Evolutionary conservation across 2,888 invertebrate species (phyloP).

Genomic region (Crepidodera aurea): DNA sequence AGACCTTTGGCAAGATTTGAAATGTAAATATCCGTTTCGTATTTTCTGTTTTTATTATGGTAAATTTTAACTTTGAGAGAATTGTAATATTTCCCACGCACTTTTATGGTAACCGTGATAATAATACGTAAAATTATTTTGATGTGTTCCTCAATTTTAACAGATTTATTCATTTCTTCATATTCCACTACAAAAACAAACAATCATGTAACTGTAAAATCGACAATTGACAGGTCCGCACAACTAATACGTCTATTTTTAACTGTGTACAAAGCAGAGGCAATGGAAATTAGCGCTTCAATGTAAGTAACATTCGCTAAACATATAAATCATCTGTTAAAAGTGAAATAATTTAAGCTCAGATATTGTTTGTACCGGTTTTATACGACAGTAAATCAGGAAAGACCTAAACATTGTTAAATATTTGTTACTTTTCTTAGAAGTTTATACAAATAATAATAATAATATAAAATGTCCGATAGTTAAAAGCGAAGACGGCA

Average conservation of each 20-base stretch:
- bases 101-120: too few relatives aligned
- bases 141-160: too few relatives aligned
- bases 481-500: background rate
- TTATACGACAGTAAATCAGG: conserved; percentile 22
- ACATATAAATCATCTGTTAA: conserved; percentile 22
- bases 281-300: conserved; percentile 9
- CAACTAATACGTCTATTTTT: conserved; percentile 5
- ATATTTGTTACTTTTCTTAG: conserved; percentile 9
- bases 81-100: too few relatives aligned
- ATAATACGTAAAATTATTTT: too few relatives aligned
- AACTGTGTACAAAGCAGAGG: background rate
- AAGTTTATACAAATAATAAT: conserved; percentile 1
- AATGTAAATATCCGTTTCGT: too few relatives aligned
- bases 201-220: conserved; percentile 3
- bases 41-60: too few relatives aligned
- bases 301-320: conserved; percentile 15
- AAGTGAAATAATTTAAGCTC: conserved; percentile 22
- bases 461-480: background rate
- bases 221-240: background rate
- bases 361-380: conserved; percentile 17
- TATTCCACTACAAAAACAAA: background rate
- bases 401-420: conserved; percentile 8
- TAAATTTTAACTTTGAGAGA: too few relatives aligned
- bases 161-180: too few relatives aligned
- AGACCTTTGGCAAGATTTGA: too few relatives aligned